phyloP scores from a whole-genome alignment of 2,113 vertebrate species.

The Caranx melampygus region DNA sequence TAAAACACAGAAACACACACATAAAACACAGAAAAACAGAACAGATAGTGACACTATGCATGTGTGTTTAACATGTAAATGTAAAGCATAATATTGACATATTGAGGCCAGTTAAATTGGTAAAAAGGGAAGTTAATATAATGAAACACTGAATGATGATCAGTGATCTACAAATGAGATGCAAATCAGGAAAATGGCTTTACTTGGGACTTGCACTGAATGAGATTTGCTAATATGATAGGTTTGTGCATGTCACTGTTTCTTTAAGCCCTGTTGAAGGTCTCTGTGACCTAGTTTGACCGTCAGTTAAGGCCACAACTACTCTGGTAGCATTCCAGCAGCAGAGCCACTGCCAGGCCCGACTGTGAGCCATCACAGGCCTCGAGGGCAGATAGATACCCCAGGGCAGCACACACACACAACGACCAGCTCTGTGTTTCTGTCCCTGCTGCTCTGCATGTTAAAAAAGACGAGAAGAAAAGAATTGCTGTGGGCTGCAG shows the following conservation, averaged over 20 bases:
- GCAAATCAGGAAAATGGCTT: constrained; percentile 9
- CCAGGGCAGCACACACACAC: neutral
- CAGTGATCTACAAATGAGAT: neutral
- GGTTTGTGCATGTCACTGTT: neutral
- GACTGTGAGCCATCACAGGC: neutral
- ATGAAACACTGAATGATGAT: neutral
- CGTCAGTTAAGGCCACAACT: constrained; percentile 19
- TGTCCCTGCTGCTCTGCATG: neutral
- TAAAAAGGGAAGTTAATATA: constrained; percentile 22
- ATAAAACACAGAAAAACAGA: too few relatives aligned
- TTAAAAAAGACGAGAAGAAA: too few relatives aligned
- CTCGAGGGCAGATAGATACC: neutral
- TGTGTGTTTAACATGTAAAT: too few relatives aligned
- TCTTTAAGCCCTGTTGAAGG: neutral
- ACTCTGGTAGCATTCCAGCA: constrained; percentile 54
- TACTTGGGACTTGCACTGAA: neutral
- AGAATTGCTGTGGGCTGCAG: neutral
- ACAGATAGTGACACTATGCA: too few relatives aligned
- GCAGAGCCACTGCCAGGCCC: neutral
- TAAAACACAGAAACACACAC: too few relatives aligned
- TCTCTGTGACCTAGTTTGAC: constrained; percentile 26
- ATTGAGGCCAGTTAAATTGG: neutral
- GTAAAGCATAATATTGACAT: neutral
- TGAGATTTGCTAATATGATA: neutral
- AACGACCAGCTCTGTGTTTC: neutral